A percentile compares a stretch with the other conserved stretches of the same genome.
Evolutionary conservation across 2,888 invertebrate genomes (phyloP).

Genomic region (Exephanes ischioxanthus): DNA sequence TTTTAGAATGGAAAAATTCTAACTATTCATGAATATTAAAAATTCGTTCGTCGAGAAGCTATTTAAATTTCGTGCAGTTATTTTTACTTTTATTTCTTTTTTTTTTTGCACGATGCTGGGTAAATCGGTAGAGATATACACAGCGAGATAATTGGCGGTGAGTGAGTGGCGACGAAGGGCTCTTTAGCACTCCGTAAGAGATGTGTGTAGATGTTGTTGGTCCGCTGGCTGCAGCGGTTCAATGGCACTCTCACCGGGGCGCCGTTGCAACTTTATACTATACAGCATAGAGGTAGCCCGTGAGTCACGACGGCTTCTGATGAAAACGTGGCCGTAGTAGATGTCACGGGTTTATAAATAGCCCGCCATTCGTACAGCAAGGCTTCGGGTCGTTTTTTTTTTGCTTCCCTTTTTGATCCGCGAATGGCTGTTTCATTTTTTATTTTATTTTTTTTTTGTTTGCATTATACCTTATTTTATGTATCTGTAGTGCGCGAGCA

Average conservation of each 20-base stretch:
- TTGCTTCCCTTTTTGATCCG: slow-evolving; percentile 21
- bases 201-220: slow-evolving; percentile 46
- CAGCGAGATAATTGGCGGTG: slow-evolving; percentile 60
- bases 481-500: slow-evolving; percentile 30
- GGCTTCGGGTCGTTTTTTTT: slow-evolving; percentile 15
- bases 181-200: slow-evolving; percentile 63
- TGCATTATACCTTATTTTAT: slow-evolving; percentile 7
- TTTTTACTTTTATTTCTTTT: background rate
- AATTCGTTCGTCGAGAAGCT: background rate
- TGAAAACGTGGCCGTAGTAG: slow-evolving; percentile 55
- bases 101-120: background rate
- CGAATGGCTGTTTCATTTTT: background rate
- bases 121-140: background rate
- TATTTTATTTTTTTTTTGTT: background rate
- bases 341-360: slow-evolving; percentile 67
- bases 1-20: background rate
- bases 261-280: slow-evolving; percentile 58
- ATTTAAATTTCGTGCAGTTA: background rate
- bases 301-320: slow-evolving; percentile 61
- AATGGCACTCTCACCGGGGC: slow-evolving; percentile 62
- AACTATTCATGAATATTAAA: background rate
- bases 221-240: slow-evolving; percentile 48
- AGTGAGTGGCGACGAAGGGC: slow-evolving; percentile 57
- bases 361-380: slow-evolving; percentile 20
- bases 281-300: slow-evolving; percentile 39